Base-by-base conservation (phyloP, 2,797 vertebrate genomes). In the Ctenochaetus hawaiiensis region DNA sequence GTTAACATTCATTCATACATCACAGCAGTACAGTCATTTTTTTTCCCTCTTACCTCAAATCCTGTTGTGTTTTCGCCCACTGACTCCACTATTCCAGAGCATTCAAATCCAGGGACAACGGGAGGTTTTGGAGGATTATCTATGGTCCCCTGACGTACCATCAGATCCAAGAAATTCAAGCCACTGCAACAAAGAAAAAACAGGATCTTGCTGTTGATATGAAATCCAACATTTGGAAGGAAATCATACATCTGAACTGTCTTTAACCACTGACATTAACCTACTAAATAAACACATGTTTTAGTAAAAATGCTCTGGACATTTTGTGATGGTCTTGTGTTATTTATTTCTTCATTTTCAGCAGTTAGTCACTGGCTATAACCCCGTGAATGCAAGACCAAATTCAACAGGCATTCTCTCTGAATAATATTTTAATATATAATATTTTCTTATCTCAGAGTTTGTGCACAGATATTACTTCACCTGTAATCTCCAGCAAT, bases 111-210 rank as follows among this genome's bases (percentile, higher is more conserved):
- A 69, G 97, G 98, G 68, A 99, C 96, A 62, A 99, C 93, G 0
- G 98, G 98, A 0, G 97, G 96, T 94, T 99, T 99, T 0, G 98
- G 98, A 77, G 98, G 98, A 90, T 96, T 98, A 90, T 99, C 98
- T 1, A 99, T 98, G 41, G 97, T 99, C 64, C 98, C 98, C 92
- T 99, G 98, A 77, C 98, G 96, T 20, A 99, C 98, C 97, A 99
- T 99, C 93, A 99, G 90, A 92, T 99, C 98, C 84, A 99, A 92
- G 70, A 99, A 99, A 94, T 99, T 99, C 92, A 99, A 92, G 52
- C 98, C 98, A 91, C 98, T 99, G 95, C 52, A 89, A 94, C 86
- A 85, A 30, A 77, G n/a, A 72, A 30, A 39, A 48, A 72, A 41
- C 0, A 47, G 3, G 11, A 43, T 16, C n/a, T 64, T 52, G 58